phyloP scores from a whole-genome alignment of 2,113 vertebrate genomes.

The Motacilla alba region DNA sequence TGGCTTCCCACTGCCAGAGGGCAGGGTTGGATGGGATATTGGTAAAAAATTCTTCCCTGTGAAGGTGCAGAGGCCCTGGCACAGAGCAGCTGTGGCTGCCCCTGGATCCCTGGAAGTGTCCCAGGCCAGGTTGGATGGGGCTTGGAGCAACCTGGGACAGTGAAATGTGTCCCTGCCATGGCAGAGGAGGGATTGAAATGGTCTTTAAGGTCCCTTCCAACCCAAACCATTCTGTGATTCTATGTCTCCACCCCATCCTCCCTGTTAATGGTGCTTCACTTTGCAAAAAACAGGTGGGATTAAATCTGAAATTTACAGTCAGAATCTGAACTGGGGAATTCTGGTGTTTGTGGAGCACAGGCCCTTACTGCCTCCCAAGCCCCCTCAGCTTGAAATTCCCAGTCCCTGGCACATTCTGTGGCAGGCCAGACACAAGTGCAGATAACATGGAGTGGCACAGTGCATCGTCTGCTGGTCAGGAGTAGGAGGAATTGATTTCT shows the following conservation, averaged over 20 bases:
- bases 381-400: not conserved
- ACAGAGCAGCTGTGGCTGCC: not conserved
- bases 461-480: constrained; percentile 1
- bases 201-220: not conserved
- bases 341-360: not conserved
- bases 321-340: not conserved
- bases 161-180: not conserved
- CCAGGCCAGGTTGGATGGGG: rapidly evolving
- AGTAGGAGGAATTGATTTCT: constrained; percentile 53
- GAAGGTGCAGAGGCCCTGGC: rapidly evolving
- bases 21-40: rapidly evolving
- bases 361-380: not conserved
- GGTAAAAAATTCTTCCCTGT: rapidly evolving
- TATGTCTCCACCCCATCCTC: rapidly evolving
- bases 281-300: not conserved
- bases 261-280: not conserved
- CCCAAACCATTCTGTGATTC: not conserved
- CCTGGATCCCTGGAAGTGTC: not conserved
- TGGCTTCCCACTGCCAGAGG: not conserved
- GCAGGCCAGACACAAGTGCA: not conserved
- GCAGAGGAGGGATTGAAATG: rapidly evolving
- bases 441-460: not conserved
- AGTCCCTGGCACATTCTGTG: not conserved
- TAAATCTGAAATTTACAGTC: not conserved
- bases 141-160: rapidly evolving